Conservation (phyloP, 2,888 invertebrate species). For the Athalia circularis region DNA sequence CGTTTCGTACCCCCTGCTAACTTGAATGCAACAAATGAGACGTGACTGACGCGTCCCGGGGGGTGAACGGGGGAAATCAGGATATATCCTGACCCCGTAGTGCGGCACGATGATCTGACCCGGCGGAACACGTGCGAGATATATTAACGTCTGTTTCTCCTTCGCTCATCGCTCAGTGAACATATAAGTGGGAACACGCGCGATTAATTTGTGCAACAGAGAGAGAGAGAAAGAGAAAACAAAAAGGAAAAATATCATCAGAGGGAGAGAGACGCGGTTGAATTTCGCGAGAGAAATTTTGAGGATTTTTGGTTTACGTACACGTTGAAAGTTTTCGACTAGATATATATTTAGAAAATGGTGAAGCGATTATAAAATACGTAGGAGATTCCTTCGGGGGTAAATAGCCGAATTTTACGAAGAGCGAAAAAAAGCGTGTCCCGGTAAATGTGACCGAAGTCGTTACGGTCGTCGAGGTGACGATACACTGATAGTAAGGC, state of each 20-base stretch:
- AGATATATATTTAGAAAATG: slow-evolving; percentile 23
- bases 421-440: slow-evolving; percentile 44
- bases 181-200: neutral
- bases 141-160: slow-evolving; percentile 22
- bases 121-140: slow-evolving; percentile 56
- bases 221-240: no score
- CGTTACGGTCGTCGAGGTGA: slow-evolving; percentile 43
- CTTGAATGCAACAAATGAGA: slow-evolving; percentile 58
- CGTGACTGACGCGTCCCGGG: slow-evolving; percentile 54
- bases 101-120: slow-evolving; percentile 47
- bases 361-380: slow-evolving; percentile 20
- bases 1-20: slow-evolving; percentile 37
- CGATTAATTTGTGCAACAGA: neutral
- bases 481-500: slow-evolving; percentile 39
- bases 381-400: slow-evolving; percentile 29
- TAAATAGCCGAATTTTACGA: slow-evolving; percentile 43
- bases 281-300: no score
- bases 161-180: neutral
- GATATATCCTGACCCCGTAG: slow-evolving; percentile 48
- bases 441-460: slow-evolving; percentile 35
- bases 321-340: no score
- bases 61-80: neutral
- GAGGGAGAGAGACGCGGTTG: no score
- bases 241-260: no score
- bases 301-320: neutral